Conservation (phyloP, 1,140 invertebrate genomes). For the Caenorhabditis briggsae region DNA sequence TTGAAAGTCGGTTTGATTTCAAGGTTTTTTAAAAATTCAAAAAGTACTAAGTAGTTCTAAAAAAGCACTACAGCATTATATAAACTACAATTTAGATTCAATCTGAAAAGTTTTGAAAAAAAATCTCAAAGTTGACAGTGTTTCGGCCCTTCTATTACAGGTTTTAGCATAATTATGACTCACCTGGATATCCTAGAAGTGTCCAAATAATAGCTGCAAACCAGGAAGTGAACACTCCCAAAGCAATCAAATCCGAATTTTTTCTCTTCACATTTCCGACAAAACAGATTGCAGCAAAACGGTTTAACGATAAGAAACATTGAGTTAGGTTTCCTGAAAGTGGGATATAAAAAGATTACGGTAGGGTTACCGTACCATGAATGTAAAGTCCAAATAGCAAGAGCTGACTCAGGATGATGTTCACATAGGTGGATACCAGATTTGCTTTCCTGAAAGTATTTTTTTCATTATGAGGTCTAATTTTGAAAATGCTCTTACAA, state of each 20-base stretch:
- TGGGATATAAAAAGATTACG: neutral
- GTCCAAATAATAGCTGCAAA: slow-evolving; percentile 21
- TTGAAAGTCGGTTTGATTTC: too few relatives aligned
- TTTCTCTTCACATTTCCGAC: slow-evolving; percentile 34
- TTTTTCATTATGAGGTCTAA: neutral
- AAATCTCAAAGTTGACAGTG: too few relatives aligned
- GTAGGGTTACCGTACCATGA: neutral
- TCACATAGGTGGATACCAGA: slow-evolving; percentile 5
- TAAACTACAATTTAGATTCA: too few relatives aligned
- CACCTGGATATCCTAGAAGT: slow-evolving; percentile 33
- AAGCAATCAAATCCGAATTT: slow-evolving; percentile 13
- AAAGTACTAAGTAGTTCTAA: too few relatives aligned
- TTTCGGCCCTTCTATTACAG: neutral
- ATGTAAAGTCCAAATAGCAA: slow-evolving; percentile 41
- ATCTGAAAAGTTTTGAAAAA: too few relatives aligned
- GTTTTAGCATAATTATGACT: neutral
- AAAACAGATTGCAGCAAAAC: slow-evolving; percentile 35
- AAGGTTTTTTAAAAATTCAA: too few relatives aligned
- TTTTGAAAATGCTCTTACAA: slow-evolving; percentile 1
- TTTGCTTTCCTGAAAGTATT: neutral
- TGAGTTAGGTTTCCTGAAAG: slow-evolving; percentile 20
- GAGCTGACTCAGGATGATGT: slow-evolving; percentile 18
- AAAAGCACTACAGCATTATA: too few relatives aligned
- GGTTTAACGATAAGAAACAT: slow-evolving; percentile 28
- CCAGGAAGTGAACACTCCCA: slow-evolving; percentile 33